A percentile compares a stretch with the other conserved stretches of the same genome.
These are phyloP conservation scores for Grammomys dolichurus DNA, from an alignment of 2,113 vertebrate genomes.

Conservation along the genomic window DNA sequence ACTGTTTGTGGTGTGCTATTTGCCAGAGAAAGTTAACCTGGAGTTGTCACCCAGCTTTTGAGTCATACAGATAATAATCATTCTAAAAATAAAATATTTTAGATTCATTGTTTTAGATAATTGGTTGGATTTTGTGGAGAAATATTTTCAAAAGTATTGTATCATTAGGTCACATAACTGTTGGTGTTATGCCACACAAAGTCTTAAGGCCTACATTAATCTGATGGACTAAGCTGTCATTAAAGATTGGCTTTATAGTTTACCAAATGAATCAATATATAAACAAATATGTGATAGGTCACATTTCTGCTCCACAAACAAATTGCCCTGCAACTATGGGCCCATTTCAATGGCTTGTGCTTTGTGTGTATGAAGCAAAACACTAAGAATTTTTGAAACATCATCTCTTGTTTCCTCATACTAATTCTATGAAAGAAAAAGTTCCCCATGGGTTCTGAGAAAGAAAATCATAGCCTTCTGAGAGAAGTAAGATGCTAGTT, in stretches of 20 bases:
- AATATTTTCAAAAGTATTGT: constrained; percentile 28
- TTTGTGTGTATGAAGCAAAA: neutral
- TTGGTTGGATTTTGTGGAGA: neutral
- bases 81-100: constrained; percentile 26
- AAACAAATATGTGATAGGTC: neutral
- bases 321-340: neutral
- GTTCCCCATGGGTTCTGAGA: neutral
- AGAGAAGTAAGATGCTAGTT: constrained; percentile 13
- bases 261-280: constrained; percentile 26
- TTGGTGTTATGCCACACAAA: constrained; percentile 1
- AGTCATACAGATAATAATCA: neutral
- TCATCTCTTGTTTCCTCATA: neutral
- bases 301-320: neutral
- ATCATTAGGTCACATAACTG: constrained; percentile 9
- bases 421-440: neutral
- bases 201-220: neutral
- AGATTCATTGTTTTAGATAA: constrained; percentile 35
- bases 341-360: constrained; percentile 10
- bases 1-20: neutral
- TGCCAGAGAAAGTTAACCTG: constrained; percentile 15
- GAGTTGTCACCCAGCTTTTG: neutral
- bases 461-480: neutral
- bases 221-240: neutral
- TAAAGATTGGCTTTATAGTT: neutral
- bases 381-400: constrained; percentile 29